These are phyloP conservation scores for Sinella curviseta DNA, from an alignment of 1,140 invertebrate species.

Conservation along the genomic window DNA sequence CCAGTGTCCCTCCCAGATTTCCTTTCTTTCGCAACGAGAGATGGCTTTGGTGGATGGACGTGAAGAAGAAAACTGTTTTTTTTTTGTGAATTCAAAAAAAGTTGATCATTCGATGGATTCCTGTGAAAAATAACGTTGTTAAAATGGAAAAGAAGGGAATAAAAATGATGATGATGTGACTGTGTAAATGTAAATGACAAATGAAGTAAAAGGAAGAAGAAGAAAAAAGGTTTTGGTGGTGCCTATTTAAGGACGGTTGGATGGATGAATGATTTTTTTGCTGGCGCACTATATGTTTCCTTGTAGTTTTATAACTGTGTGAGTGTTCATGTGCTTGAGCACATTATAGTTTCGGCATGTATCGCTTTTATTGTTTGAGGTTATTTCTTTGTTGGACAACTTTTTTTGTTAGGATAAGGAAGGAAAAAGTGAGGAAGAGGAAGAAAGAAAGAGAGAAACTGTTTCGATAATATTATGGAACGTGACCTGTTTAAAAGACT, in stretches of 20 bases:
- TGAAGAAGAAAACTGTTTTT: neutral
- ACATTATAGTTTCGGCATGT: neutral
- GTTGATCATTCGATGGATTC: neutral
- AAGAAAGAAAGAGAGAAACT: neutral
- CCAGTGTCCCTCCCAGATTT: neutral
- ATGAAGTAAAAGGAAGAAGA: neutral
- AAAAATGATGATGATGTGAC: neutral
- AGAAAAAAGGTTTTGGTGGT: too few relatives aligned
- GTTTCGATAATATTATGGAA: constrained; percentile 4
- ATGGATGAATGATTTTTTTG: too few relatives aligned
- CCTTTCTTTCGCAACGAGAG: neutral
- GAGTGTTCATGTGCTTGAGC: neutral
- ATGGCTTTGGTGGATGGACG: neutral
- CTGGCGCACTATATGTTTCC: too few relatives aligned
- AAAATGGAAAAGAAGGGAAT: neutral
- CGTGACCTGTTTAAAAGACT: constrained; percentile 3
- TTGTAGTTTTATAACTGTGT: too few relatives aligned
- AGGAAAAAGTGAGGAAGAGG: too few relatives aligned
- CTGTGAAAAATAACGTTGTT: neutral
- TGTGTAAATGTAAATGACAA: neutral
- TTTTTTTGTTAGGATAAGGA: too few relatives aligned
- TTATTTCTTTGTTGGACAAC: too few relatives aligned
- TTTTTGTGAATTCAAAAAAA: neutral
- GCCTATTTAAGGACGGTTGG: too few relatives aligned
- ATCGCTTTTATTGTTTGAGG: neutral